phyloP scores from a whole-genome alignment of 1,140 invertebrate species.

The Planococcus citri region DNA sequence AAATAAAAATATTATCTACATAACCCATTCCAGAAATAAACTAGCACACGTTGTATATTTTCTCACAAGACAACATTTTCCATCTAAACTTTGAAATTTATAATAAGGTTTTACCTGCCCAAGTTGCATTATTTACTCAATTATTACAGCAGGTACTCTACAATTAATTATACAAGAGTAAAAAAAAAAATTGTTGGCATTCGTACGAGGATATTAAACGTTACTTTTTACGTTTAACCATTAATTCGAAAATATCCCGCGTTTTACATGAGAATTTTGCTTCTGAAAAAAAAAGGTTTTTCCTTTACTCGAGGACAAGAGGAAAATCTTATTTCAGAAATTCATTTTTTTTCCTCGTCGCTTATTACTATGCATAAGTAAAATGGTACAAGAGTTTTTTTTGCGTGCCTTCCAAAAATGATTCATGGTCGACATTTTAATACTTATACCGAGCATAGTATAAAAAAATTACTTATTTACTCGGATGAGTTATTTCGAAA shows the following conservation, averaged over 20 bases:
- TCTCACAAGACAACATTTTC: too few species aligned
- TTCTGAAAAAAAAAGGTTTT: background rate
- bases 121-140: too few species aligned
- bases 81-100: too few species aligned
- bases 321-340: background rate
- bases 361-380: conserved; percentile 7
- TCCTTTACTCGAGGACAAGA: background rate
- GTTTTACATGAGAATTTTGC: background rate
- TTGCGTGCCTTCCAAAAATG: conserved; percentile 6
- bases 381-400: background rate
- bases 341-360: background rate
- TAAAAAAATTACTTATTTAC: conserved; percentile 6
- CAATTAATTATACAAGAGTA: too few species aligned
- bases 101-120: too few species aligned
- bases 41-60: too few species aligned
- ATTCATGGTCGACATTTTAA: conserved; percentile 7
- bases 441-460: background rate
- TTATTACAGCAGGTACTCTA: too few species aligned
- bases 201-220: too few species aligned
- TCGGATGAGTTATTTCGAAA: background rate
- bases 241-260: background rate
- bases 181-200: too few species aligned
- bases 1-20: too few species aligned
- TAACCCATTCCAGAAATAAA: too few species aligned
- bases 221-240: too few species aligned